Base-by-base conservation (phyloP, 2,113 vertebrate species). In the Lathamus discolor region DNA sequence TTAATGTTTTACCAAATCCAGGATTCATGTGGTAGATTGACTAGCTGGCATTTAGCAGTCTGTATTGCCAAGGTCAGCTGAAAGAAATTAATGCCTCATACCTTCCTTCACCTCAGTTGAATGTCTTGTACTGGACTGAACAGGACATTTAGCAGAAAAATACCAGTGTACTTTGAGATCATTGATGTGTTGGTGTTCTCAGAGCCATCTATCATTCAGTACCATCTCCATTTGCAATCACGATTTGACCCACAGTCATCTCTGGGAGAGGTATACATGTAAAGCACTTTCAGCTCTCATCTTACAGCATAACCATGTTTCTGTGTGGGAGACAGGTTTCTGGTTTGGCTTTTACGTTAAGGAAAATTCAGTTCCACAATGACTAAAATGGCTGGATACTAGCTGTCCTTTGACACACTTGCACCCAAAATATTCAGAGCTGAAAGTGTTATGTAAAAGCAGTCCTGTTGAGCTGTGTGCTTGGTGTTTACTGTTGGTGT, bases 401-500 rank as follows among this genome's bases (percentile, higher is more conserved):
- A 64, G 64, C 49, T 59, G 22, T 66, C 23, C 37, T 78, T 87
- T n/a, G 27, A 76, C 39, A 82, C 4, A 13, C 35, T 78, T 61
- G 41, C 17, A 62, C 84, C 4, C 6, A 59, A 73, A 57, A 52
- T n/a, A 67, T 49, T 41, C 67, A 66, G 97, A 98, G 96, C 97
- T 98, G 97, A 98, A 97, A 95, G 97, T 80, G 97, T 98, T 97
- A 51, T 24, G 49, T 72, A 80, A 75, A 95, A 86, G 35, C 92
- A 86, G 59, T 93, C 94, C 75, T 96, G 89, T 92, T 95, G 81
- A 94, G 57, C 83, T 85, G 39, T 86, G 70, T 96, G 78, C 59
- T 74, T 62, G 96, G 97, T 98, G 97, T 98, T 99, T 98, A 98
- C 97, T 98, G 95, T 91, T 99, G 98, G 98, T 99, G 98, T 98